phyloP scores from a whole-genome alignment of 2,797 vertebrate genomes.

The Gephyroberyx darwinii region DNA sequence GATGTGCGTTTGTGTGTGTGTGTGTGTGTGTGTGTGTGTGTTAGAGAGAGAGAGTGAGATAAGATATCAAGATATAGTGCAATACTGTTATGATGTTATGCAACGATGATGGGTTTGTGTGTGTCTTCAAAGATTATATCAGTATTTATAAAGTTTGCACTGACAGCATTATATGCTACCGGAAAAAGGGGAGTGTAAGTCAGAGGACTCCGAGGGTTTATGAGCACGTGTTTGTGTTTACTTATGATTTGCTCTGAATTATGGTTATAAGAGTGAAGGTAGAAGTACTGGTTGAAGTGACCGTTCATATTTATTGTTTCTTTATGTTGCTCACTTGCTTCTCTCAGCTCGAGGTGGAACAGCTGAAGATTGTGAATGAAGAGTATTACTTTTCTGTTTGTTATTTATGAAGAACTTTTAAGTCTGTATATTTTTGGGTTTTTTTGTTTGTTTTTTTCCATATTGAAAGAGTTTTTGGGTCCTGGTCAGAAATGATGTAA shows the following conservation, averaged over 20 bases:
- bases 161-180: conserved; percentile 70
- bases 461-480: conserved; percentile 61
- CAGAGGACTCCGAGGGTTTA: conserved; percentile 52
- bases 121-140: conserved; percentile 58
- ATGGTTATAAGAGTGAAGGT: conserved; percentile 71
- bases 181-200: conserved; percentile 39
- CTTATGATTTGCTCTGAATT: conserved; percentile 73
- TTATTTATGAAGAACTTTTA: conserved; percentile 68
- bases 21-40: conserved; percentile 47
- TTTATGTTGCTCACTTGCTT: conserved; percentile 64
- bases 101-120: conserved; percentile 73
- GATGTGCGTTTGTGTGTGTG: conserved; percentile 22
- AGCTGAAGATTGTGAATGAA: conserved; percentile 59
- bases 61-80: conserved; percentile 70
- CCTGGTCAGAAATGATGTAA: conserved; percentile 74
- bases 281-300: conserved; percentile 75
- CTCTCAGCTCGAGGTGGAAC: conserved; percentile 52
- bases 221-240: conserved; percentile 76
- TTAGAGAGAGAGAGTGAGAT: conserved; percentile 63
- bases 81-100: conserved; percentile 80
- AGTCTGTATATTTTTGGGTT: conserved; percentile 73
- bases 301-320: conserved; percentile 74
- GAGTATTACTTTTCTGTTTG: conserved; percentile 47
- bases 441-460: conserved; percentile 45
- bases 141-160: conserved; percentile 78